These are phyloP conservation scores for Mormyrus proboscirostris DNA, from an alignment of 2,797 vertebrate genomes.

Conservation along the genomic window DNA sequence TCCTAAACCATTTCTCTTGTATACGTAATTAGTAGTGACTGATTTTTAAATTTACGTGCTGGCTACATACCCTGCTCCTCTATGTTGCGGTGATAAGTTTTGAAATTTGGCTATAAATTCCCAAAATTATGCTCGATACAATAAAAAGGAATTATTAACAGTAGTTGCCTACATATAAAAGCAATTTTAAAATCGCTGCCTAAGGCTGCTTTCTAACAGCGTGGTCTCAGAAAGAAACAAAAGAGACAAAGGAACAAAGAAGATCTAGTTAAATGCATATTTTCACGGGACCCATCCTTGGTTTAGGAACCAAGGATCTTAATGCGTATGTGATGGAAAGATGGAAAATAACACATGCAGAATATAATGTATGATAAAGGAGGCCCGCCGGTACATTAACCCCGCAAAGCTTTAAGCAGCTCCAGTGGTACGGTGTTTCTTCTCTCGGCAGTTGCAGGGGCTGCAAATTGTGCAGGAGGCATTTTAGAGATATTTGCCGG, in stretches of 20 bases:
- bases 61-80: neutral
- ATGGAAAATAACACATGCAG: neutral
- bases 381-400: neutral
- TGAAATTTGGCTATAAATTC: neutral
- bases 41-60: neutral
- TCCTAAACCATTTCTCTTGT: neutral
- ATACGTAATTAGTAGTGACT: neutral
- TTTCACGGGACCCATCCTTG: neutral
- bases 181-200: neutral
- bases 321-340: neutral
- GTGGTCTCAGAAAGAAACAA: neutral
- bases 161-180: neutral
- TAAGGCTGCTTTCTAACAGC: neutral
- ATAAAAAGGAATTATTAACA: neutral
- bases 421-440: neutral
- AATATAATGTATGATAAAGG: neutral
- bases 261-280: neutral
- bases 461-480: neutral
- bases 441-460: neutral
- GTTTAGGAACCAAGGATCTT: neutral
- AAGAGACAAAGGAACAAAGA: conserved; percentile 2
- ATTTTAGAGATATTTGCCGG: neutral
- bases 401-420: neutral
- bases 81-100: neutral
- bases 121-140: neutral